These are phyloP conservation scores for Belgica antarctica DNA, from an alignment of 2,888 invertebrate genomes.

Conservation along the genomic window DNA sequence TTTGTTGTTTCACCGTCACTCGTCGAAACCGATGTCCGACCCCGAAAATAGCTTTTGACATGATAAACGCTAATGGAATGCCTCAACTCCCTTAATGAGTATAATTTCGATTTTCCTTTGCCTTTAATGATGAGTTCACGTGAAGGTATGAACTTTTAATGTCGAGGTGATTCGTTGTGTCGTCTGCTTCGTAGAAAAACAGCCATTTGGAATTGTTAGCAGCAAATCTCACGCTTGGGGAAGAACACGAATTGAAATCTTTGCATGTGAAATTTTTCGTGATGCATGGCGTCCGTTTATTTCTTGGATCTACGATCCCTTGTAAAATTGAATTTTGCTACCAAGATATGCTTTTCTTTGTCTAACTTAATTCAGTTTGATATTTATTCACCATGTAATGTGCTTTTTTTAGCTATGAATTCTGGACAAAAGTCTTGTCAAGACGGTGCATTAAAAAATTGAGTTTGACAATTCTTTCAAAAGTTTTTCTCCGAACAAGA, in stretches of 20 bases:
- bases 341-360: neutral
- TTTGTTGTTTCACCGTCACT: neutral
- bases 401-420: neutral
- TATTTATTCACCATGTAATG: neutral
- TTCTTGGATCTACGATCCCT: no score
- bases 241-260: no score
- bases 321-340: neutral
- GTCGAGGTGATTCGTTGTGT: no score
- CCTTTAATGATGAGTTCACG: no score
- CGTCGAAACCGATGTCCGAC: no score
- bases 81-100: neutral
- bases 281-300: no score
- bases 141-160: no score
- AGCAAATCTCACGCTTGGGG: neutral
- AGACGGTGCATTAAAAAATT: neutral
- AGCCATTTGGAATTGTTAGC: neutral
- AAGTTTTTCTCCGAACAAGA: neutral
- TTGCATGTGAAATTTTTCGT: no score
- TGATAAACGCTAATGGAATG: slow-evolving; percentile 12
- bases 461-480: neutral
- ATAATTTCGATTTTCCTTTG: neutral
- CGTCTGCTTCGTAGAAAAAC: neutral
- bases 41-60: slow-evolving; percentile 3
- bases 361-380: neutral
- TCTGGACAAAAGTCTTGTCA: neutral